A percentile compares a stretch with the other conserved stretches of the same genome.
These are phyloP conservation scores for Rhopalosiphum padi DNA, from an alignment of 1,140 invertebrate species.

Conservation along the genomic window DNA sequence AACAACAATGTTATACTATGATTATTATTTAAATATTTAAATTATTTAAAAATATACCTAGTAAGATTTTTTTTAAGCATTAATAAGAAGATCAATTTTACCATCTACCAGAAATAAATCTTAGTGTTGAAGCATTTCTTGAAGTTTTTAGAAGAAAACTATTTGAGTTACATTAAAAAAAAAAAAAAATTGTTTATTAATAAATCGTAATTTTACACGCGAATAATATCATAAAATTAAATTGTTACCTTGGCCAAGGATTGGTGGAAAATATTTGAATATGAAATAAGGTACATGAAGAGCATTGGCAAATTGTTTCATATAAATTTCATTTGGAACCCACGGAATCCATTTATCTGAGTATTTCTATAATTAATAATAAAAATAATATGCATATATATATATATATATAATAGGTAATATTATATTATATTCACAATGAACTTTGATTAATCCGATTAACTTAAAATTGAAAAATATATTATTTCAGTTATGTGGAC, in stretches of 20 bases:
- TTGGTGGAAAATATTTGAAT: constrained; percentile 20
- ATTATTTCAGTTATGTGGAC: neutral
- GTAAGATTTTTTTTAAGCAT: no score
- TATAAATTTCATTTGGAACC: constrained; percentile 68
- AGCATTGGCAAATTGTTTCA: constrained; percentile 67
- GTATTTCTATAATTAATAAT: constrained; percentile 63
- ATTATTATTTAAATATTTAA: no score
- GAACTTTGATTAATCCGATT: neutral
- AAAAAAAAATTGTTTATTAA: no score
- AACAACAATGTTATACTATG: no score
- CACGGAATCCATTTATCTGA: constrained; percentile 68
- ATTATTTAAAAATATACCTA: no score
- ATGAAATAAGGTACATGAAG: constrained; percentile 60
- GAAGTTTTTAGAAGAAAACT: no score
- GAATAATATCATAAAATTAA: neutral
- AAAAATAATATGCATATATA: neutral
- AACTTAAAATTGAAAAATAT: neutral
- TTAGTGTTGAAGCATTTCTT: no score
- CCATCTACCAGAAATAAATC: no score
- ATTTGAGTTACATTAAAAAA: no score
- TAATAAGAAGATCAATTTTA: no score
- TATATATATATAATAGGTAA: neutral
- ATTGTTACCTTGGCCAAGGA: constrained; percentile 6
- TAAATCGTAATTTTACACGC: no score
- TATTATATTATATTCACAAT: no score